Evolutionary conservation across 2,888 invertebrate genomes (phyloP).

Genomic region (Amiota mariae): DNA sequence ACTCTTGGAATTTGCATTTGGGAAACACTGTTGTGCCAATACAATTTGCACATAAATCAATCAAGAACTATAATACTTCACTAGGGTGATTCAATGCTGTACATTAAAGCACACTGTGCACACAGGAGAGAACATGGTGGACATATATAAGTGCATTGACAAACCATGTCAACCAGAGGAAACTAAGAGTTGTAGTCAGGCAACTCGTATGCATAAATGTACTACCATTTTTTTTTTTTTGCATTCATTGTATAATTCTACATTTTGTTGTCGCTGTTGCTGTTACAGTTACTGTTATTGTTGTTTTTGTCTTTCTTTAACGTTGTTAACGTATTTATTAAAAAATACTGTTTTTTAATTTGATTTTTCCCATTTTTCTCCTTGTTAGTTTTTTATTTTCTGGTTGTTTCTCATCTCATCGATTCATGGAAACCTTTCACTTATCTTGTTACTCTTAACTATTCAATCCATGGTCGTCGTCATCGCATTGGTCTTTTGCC

Average conservation of each 20-base stretch:
- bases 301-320: neutral
- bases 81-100: constrained; percentile 13
- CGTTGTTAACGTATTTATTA: constrained; percentile 11
- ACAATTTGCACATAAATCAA: constrained; percentile 16
- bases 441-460: constrained; percentile 10
- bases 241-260: constrained; percentile 16
- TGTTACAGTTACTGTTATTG: too few species aligned
- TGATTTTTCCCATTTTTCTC: constrained; percentile 17
- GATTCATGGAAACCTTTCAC: constrained; percentile 58
- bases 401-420: constrained; percentile 37
- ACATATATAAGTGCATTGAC: neutral
- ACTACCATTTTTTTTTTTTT: constrained; percentile 24
- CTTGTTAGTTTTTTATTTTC: constrained; percentile 17
- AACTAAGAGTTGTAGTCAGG: too few species aligned
- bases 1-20: too few species aligned
- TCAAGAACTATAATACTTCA: constrained; percentile 16
- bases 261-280: constrained; percentile 27
- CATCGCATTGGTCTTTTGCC: constrained; percentile 21
- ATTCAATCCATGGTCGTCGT: too few species aligned
- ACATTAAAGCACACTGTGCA: neutral
- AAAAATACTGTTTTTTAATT: constrained; percentile 7
- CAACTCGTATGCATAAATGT: neutral
- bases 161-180: neutral
- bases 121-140: neutral
- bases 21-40: too few species aligned